Evolutionary conservation across 2,797 vertebrate species (phyloP).

Genomic region (Lepilemur septentrionalis): DNA sequence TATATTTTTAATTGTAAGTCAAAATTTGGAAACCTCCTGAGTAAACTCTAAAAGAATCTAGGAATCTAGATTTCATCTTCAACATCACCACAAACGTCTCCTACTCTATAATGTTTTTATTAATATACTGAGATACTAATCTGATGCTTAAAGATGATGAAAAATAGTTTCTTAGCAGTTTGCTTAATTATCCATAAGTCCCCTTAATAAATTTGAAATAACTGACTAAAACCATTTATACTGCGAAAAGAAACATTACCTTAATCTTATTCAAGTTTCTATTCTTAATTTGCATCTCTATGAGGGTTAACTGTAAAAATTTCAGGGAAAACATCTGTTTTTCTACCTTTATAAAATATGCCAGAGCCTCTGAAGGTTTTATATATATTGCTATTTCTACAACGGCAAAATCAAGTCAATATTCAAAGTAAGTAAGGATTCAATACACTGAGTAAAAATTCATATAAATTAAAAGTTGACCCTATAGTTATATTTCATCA

Average conservation of each 20-base stretch:
- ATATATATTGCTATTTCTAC: neutral
- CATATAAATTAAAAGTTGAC: slow-evolving; percentile 25
- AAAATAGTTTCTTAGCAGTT: slow-evolving; percentile 1
- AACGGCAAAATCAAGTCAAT: slow-evolving; percentile 40
- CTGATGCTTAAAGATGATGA: slow-evolving; percentile 31
- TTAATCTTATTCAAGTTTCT: neutral
- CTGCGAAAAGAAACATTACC: neutral
- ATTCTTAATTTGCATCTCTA: slow-evolving; percentile 36
- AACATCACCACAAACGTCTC: slow-evolving; percentile 35
- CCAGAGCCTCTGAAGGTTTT: neutral
- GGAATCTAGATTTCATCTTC: slow-evolving; percentile 36
- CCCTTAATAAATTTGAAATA: slow-evolving; percentile 27
- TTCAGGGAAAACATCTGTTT: neutral
- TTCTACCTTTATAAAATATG: slow-evolving; percentile 35
- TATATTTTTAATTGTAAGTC: neutral
- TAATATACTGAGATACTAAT: neutral
- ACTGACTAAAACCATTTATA: slow-evolving; percentile 22
- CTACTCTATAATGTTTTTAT: neutral
- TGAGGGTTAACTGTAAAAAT: neutral
- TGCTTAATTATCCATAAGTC: neutral
- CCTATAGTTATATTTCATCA: neutral
- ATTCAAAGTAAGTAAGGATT: slow-evolving; percentile 31
- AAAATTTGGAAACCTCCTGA: slow-evolving; percentile 32
- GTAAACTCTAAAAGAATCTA: slow-evolving; percentile 27
- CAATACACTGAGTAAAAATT: neutral